These are phyloP conservation scores for Macaria notata DNA, from an alignment of 2,888 invertebrate species.

Conservation along the genomic window DNA sequence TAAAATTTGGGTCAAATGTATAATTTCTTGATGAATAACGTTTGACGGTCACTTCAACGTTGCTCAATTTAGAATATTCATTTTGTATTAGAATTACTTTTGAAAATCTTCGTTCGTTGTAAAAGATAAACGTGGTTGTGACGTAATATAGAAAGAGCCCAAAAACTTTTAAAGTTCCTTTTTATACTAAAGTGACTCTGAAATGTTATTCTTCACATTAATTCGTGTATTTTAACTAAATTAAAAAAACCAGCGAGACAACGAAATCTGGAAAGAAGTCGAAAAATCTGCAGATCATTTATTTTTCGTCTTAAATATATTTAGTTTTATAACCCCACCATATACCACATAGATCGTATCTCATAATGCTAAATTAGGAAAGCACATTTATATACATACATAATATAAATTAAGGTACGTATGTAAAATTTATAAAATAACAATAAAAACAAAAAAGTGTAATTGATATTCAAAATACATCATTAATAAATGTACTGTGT, in stretches of 20 bases:
- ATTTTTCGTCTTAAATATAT: conserved; percentile 5
- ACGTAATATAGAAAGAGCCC: conserved; percentile 59
- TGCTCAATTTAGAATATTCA: conserved; percentile 73
- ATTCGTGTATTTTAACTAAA: conserved; percentile 32
- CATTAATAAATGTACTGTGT: conserved; percentile 67
- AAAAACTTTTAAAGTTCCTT: conserved; percentile 61
- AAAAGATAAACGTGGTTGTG: conserved; percentile 70
- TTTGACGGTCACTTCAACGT: conserved; percentile 69
- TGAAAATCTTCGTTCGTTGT: conserved; percentile 42
- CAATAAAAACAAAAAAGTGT: conserved; percentile 64
- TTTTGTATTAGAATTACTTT: conserved; percentile 50
- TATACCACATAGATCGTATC: conserved; percentile 16
- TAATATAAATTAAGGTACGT: conserved; percentile 50
- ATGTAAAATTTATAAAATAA: conserved; percentile 70
- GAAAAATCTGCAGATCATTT: conserved; percentile 14
- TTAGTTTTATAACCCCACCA: conserved; percentile 20
- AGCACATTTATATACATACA: conserved; percentile 54
- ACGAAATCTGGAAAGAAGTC: conserved; percentile 8
- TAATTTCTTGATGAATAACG: conserved; percentile 58
- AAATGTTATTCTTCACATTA: conserved; percentile 67
- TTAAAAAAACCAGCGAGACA: conserved; percentile 20
- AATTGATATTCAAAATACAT: conserved; percentile 75
- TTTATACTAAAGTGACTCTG: conserved; percentile 56
- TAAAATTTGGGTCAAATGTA: no score
- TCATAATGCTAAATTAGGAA: conserved; percentile 45